Conservation (phyloP, 2,113 vertebrate genomes). For the Gavialis gangeticus region DNA sequence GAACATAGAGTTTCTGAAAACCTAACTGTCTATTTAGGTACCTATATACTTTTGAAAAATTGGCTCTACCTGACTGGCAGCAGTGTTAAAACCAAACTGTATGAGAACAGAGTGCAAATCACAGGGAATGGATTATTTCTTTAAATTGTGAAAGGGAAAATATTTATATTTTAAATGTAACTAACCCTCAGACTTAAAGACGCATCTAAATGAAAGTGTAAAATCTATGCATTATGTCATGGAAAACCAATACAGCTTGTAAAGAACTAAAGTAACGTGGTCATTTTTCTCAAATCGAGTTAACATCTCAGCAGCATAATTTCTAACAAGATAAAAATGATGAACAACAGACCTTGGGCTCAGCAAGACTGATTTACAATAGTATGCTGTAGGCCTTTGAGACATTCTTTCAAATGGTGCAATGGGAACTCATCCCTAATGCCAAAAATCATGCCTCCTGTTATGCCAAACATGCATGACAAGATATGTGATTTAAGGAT, state of each 20-base stretch:
- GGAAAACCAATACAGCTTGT: not conserved
- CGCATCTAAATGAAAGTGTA: not conserved
- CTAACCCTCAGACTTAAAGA: not conserved
- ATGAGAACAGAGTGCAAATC: accelerated
- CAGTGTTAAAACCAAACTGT: not conserved
- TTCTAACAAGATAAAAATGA: not conserved
- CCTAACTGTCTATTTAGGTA: not conserved
- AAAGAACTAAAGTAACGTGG: not conserved
- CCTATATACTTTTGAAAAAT: not conserved
- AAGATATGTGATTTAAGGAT: no score
- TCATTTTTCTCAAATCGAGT: not conserved
- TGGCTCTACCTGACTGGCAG: not conserved
- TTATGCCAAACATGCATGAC: no score
- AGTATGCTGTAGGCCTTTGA: not conserved
- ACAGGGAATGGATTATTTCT: accelerated
- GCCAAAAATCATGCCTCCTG: no score
- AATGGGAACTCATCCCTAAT: no score
- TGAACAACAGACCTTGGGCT: accelerated
- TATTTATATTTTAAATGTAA: not conserved
- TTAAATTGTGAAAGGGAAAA: not conserved
- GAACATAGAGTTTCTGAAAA: not conserved
- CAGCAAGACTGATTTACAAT: not conserved
- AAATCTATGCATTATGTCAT: not conserved
- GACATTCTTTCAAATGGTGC: no score
- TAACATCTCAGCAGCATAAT: not conserved